Percentiles rank a stretch among this genome's conserved stretches.
Evolutionary conservation across 2,888 invertebrate genomes (phyloP).

Genomic region (Alentia gelatinosa): DNA sequence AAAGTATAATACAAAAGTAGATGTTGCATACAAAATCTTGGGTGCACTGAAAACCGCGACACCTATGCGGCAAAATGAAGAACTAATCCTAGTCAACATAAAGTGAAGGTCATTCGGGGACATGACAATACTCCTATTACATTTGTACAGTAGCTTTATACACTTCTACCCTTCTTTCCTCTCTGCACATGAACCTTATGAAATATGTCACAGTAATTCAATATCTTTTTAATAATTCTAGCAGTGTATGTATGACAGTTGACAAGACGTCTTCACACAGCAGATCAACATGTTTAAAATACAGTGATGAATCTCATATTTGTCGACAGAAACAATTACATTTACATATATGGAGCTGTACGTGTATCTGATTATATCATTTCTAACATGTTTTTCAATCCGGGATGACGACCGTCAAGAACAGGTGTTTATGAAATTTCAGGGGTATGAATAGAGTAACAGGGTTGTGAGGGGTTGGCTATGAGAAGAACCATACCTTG

Average conservation of each 20-base stretch:
- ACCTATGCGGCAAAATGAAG: neutral
- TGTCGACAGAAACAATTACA: neutral
- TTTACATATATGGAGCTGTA: neutral
- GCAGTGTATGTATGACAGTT: neutral
- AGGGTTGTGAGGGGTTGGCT: too few relatives aligned
- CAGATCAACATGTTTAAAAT: neutral
- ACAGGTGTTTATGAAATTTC: neutral
- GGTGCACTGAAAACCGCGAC: conserved; percentile 32
- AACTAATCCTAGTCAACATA: conserved; percentile 26
- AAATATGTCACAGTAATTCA: neutral
- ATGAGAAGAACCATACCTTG: too few relatives aligned
- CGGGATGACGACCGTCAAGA: neutral
- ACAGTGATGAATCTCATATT: neutral
- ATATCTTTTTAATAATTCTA: neutral
- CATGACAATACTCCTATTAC: neutral
- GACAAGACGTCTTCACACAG: neutral
- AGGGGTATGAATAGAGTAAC: too few relatives aligned
- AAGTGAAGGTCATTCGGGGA: neutral
- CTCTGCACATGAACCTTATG: neutral
- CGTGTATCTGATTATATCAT: neutral
- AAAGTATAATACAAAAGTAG: conserved; percentile 30
- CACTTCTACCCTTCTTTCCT: neutral
- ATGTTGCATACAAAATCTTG: neutral
- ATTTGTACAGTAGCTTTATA: conserved; percentile 5
- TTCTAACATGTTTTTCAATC: neutral